Conservation (phyloP, 2,113 vertebrate genomes). For the Crotalus horridus region DNA sequence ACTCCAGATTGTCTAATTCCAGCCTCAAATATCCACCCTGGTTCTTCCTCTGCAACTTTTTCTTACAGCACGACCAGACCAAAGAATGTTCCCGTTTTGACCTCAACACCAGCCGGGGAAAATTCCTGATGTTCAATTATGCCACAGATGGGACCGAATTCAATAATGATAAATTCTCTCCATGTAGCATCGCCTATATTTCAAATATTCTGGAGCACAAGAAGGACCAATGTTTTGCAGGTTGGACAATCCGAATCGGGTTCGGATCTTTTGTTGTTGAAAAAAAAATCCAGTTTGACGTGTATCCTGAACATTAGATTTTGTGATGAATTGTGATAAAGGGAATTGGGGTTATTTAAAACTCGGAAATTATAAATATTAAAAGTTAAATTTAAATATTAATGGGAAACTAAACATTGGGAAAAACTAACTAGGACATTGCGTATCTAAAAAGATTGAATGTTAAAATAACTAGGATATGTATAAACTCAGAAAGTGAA, state of each 20-base stretch:
- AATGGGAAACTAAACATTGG: too few relatives aligned
- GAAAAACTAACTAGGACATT: too few relatives aligned
- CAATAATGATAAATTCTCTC: conserved; percentile 80
- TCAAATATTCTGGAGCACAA: conserved; percentile 65
- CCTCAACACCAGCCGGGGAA: conserved; percentile 63
- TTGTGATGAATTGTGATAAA: too few relatives aligned
- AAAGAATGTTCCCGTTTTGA: conserved; percentile 64
- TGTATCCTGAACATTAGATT: too few relatives aligned
- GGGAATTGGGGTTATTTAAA: too few relatives aligned
- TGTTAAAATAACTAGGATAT: too few relatives aligned
- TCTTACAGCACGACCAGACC: conserved; percentile 74
- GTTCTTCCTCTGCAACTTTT: background rate
- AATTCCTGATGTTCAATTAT: conserved; percentile 79
- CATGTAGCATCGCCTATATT: conserved; percentile 72
- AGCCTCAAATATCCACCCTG: background rate
- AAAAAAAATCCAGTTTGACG: too few relatives aligned
- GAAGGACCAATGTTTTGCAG: conserved; percentile 78
- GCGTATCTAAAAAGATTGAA: too few relatives aligned
- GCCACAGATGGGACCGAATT: conserved; percentile 71
- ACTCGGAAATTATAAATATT: too few relatives aligned
- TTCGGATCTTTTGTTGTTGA: background rate
- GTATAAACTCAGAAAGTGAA: too few relatives aligned
- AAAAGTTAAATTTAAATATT: too few relatives aligned
- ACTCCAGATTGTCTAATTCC: background rate
- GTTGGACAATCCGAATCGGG: conserved; percentile 54